A percentile compares a stretch with the other conserved stretches of the same genome.
phyloP scores from a whole-genome alignment of 2,888 invertebrate species.

The Oegoconia quadripuncta region DNA sequence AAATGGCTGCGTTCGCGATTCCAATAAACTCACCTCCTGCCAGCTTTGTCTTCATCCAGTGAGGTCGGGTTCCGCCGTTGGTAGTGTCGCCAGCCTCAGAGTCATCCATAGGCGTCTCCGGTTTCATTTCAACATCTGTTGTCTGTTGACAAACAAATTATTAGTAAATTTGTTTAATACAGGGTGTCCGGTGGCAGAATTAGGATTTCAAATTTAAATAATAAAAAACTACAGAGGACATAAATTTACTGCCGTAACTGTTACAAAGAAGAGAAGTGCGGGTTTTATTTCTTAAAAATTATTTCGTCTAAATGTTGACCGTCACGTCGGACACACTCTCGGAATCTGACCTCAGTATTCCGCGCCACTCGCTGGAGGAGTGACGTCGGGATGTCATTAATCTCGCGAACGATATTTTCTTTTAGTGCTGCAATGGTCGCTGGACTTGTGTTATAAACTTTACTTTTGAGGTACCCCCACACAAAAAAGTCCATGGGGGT shows the following conservation, averaged over 20 bases:
- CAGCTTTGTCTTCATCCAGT: slow-evolving; percentile 61
- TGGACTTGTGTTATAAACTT: slow-evolving; percentile 18
- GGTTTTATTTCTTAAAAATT: slow-evolving; percentile 13
- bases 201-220: too few relatives aligned
- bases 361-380: slow-evolving; percentile 3
- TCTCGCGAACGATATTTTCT: slow-evolving; percentile 17
- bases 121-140: slow-evolving; percentile 32
- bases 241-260: too few relatives aligned
- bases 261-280: too few relatives aligned
- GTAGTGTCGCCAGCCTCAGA: slow-evolving; percentile 3
- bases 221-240: too few relatives aligned
- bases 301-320: slow-evolving; percentile 8
- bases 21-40: slow-evolving; percentile 42
- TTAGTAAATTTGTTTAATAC: too few relatives aligned
- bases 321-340: slow-evolving; percentile 5
- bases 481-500: slow-evolving; percentile 22
- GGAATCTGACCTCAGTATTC: slow-evolving; percentile 8
- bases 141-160: background rate
- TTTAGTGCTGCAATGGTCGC: slow-evolving; percentile 15
- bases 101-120: background rate
- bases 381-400: slow-evolving; percentile 7
- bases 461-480: slow-evolving; percentile 20
- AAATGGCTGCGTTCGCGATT: too few relatives aligned
- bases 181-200: too few relatives aligned
- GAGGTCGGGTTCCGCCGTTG: slow-evolving; percentile 20